These are phyloP conservation scores for Pterocles gutturalis DNA, from an alignment of 2,113 vertebrate species.

Conservation along the genomic window DNA sequence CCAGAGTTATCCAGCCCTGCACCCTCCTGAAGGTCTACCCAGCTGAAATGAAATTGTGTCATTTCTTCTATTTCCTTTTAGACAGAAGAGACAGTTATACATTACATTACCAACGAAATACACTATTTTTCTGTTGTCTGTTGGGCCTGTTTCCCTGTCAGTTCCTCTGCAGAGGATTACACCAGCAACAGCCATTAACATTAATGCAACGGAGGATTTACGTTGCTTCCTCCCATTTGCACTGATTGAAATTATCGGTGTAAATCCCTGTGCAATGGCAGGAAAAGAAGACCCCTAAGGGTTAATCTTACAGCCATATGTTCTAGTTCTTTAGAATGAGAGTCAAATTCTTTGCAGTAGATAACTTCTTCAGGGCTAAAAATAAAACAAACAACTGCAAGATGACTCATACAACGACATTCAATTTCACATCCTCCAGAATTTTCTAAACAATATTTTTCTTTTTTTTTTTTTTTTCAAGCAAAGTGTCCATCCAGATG, in stretches of 20 bases:
- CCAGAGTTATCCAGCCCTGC: background rate
- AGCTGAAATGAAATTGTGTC: background rate
- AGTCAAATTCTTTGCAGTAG: constrained; percentile 39
- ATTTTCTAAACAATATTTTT: constrained; percentile 67
- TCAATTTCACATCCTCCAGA: constrained; percentile 70
- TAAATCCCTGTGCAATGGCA: background rate
- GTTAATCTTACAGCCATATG: constrained; percentile 72
- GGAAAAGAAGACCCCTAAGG: constrained; percentile 14
- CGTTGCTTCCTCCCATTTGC: background rate
- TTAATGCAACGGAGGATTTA: background rate
- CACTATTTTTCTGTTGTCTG: background rate
- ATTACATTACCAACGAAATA: background rate
- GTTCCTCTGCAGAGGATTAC: background rate
- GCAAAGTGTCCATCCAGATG: constrained; percentile 56
- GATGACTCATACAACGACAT: constrained; percentile 68
- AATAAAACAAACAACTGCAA: constrained; percentile 76
- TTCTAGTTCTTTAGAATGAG: constrained; percentile 55
- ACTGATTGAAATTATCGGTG: constrained; percentile 25
- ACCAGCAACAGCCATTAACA: background rate
- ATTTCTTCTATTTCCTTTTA: background rate
- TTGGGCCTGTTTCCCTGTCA: background rate
- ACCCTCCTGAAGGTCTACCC: background rate
- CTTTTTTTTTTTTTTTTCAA: constrained; percentile 19
- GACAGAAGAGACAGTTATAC: background rate
- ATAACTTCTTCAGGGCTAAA: constrained; percentile 75